Conservation (phyloP, 2,888 invertebrate species). For the Colletes collaris region DNA sequence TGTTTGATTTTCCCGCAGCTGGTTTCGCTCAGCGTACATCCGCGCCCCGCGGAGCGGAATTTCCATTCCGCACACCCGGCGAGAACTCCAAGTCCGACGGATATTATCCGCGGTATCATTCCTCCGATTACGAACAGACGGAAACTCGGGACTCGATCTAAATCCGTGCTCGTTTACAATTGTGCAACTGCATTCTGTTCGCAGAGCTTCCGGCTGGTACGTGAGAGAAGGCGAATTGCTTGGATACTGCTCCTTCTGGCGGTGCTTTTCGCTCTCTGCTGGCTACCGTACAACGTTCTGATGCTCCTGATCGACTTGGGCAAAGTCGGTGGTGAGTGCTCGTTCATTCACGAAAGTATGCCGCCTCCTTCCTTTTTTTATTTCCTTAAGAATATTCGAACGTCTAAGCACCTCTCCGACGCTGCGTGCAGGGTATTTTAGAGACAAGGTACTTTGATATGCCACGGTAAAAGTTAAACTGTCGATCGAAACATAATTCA, state of each 20-base stretch:
- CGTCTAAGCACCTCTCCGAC: too few species aligned
- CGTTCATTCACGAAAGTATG: not conserved
- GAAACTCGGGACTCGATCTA: conserved; percentile 26
- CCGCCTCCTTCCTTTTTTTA: too few species aligned
- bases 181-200: conserved; percentile 44
- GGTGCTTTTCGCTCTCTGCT: conserved; percentile 90
- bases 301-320: conserved; percentile 87
- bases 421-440: too few species aligned
- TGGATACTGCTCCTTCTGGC: conserved; percentile 90
- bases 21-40: not conserved
- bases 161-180: conserved; percentile 14
- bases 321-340: conserved; percentile 76
- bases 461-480: too few species aligned
- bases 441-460: too few species aligned
- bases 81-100: not conserved
- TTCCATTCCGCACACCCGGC: not conserved
- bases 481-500: too few species aligned
- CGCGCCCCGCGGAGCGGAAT: too few species aligned
- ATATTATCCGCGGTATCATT: not conserved
- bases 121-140: conserved; percentile 17
- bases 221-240: conserved; percentile 89
- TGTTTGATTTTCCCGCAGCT: not conserved
- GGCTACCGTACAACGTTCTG: conserved; percentile 91
- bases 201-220: conserved; percentile 87
- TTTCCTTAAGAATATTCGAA: too few species aligned